Conservation (phyloP, 2,888 invertebrate species). For the Crematogaster levior region DNA sequence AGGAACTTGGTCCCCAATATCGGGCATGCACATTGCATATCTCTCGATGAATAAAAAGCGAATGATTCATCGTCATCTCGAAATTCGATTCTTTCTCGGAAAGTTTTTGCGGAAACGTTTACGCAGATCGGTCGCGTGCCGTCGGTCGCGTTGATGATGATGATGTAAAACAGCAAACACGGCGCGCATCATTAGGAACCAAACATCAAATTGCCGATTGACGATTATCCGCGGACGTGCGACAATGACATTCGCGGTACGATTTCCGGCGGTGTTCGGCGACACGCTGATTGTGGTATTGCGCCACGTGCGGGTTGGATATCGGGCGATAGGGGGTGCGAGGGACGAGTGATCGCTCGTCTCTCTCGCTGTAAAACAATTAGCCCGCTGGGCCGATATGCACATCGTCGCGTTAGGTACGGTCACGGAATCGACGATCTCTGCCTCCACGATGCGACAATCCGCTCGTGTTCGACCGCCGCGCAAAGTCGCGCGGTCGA, state of each 20-base stretch:
- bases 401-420: not conserved
- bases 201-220: conserved; percentile 14
- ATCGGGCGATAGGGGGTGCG: not conserved
- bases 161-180: not conserved
- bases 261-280: conserved; percentile 4
- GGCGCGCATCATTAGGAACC: not conserved
- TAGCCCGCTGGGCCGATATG: not conserved
- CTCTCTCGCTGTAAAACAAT: conserved; percentile 40
- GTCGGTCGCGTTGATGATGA: too few relatives aligned
- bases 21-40: not conserved
- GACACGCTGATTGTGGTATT: conserved; percentile 38
- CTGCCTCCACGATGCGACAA: conserved; percentile 20
- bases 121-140: not conserved
- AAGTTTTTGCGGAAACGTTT: not conserved
- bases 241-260: conserved; percentile 23
- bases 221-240: conserved; percentile 22
- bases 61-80: too few relatives aligned
- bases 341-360: not conserved
- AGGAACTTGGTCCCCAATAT: not conserved
- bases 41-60: too few relatives aligned
- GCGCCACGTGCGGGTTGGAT: not conserved
- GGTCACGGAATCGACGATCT: conserved; percentile 22
- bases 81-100: not conserved
- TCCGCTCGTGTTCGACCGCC: conserved; percentile 28
- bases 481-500: conserved; percentile 45